phyloP scores from a whole-genome alignment of 2,797 vertebrate genomes.

The Emydoidea blandingii region DNA sequence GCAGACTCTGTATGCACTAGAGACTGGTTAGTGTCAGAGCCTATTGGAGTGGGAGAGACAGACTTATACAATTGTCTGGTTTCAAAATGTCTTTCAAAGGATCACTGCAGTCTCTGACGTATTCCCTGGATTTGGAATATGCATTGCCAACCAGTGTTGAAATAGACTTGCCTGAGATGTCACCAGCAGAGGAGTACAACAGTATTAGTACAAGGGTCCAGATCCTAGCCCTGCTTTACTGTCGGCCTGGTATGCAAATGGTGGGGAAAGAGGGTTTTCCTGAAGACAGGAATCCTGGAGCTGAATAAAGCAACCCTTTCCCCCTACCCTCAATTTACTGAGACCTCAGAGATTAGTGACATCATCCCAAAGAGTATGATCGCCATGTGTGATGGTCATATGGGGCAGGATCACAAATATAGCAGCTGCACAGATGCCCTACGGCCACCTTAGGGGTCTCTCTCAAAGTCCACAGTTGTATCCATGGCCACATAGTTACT shows the following conservation, averaged over 20 bases:
- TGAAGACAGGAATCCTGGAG: background rate
- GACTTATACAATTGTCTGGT: background rate
- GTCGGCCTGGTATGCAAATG: background rate
- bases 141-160: slow-evolving; percentile 7
- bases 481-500: background rate
- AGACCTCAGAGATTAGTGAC: background rate
- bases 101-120: slow-evolving; percentile 11
- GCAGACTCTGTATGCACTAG: background rate
- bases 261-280: background rate
- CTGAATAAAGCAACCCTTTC: background rate
- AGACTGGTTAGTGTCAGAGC: slow-evolving; percentile 8
- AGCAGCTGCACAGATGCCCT: background rate
- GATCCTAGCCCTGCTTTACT: background rate
- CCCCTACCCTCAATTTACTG: background rate
- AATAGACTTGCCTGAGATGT: background rate
- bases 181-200: background rate
- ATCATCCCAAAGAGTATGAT: background rate
- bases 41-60: background rate
- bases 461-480: background rate
- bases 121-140: background rate
- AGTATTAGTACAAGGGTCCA: background rate
- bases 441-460: background rate
- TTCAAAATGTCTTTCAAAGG: slow-evolving; percentile 44
- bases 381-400: background rate
- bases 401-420: background rate